Evolutionary conservation across 1,140 invertebrate genomes (phyloP), one percentile per base, ranked within the genome.

Genomic region (Drosophila subpulchrella): DNA sequence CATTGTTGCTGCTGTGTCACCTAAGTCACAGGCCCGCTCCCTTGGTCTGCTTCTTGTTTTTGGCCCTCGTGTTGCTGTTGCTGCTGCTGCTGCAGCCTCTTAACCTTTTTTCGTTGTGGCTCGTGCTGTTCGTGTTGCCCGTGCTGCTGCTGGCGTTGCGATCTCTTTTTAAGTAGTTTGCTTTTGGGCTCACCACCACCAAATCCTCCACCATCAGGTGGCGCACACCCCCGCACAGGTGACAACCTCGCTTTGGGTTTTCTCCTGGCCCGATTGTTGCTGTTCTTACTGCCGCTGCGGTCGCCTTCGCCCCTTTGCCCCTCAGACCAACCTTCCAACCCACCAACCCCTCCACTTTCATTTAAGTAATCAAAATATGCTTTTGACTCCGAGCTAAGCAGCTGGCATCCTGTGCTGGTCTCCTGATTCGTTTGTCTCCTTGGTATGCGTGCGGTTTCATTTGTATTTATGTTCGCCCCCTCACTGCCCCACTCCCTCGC

Each of bases 321-420:
- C 10, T 44, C 17, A 6, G 10, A 8, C 4, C 42, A 44, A 17
- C 42, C 42, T 15, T 20, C 3, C 39, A n/a, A n/a, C 39, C 27
- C 38, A n/a, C 10, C 42, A 44, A 27, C 34, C 44, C 32, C 34
- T 55, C 65, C 76, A 70, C 66, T 84, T 88, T 78, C 84, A 88
- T 89, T 88, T 88, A 88, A 88, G 84, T 88, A 88, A 88, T 88
- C 84, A 88, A 88, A 88, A 88, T 88, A 88, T 88, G 84, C 85
- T 89, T 86, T 86, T 88, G 83, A 83, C 83, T 89, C 79, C 59
- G 65, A 78, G 68, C 75, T 85, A 78, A 85, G 83, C 82, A 85
- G 82, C 83, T 85, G 82, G 74, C 75, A 76, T 58, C 42, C 27
- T 15, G 48, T 34, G 27, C 38, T 61, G 47, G 44, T 36, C 71